Percentiles rank a stretch among this genome's conserved stretches.
These are phyloP conservation scores for Neuroterus valhalla DNA, from an alignment of 1,140 invertebrate species.

Conservation along the genomic window DNA sequence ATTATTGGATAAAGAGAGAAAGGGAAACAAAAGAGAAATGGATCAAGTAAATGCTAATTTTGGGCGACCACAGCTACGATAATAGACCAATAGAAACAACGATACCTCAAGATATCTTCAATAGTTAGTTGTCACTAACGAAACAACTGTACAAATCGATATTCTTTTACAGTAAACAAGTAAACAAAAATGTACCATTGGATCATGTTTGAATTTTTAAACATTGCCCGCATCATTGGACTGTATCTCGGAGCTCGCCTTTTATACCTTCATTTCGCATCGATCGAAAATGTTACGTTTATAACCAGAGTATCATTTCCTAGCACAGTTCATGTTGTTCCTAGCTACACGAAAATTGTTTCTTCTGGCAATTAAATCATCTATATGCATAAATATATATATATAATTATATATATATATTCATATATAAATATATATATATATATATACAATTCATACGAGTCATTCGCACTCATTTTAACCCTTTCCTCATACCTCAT, in stretches of 20 bases:
- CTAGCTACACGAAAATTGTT: slow-evolving; percentile 67
- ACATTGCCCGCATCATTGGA: slow-evolving; percentile 46
- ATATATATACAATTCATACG: slow-evolving; percentile 44
- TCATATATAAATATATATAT: slow-evolving; percentile 42
- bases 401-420: slow-evolving; percentile 45
- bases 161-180: slow-evolving; percentile 73
- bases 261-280: slow-evolving; percentile 45
- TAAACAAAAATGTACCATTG: slow-evolving; percentile 10
- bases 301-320: slow-evolving; percentile 54
- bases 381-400: slow-evolving; percentile 63
- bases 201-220: slow-evolving; percentile 23
- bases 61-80: slow-evolving; percentile 61
- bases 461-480: neutral
- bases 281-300: slow-evolving; percentile 33
- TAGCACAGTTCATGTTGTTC: slow-evolving; percentile 68
- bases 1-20: slow-evolving; percentile 4
- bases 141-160: slow-evolving; percentile 74
- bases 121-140: slow-evolving; percentile 73
- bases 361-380: slow-evolving; percentile 68
- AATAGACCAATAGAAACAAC: slow-evolving; percentile 77
- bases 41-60: slow-evolving; percentile 42
- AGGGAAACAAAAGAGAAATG: neutral
- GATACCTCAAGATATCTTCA: slow-evolving; percentile 75
- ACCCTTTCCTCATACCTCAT: slow-evolving; percentile 33
- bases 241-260: slow-evolving; percentile 62